phyloP scores from a whole-genome alignment of 1,140 invertebrate genomes.

The Zeugodacus cucurbitae region DNA sequence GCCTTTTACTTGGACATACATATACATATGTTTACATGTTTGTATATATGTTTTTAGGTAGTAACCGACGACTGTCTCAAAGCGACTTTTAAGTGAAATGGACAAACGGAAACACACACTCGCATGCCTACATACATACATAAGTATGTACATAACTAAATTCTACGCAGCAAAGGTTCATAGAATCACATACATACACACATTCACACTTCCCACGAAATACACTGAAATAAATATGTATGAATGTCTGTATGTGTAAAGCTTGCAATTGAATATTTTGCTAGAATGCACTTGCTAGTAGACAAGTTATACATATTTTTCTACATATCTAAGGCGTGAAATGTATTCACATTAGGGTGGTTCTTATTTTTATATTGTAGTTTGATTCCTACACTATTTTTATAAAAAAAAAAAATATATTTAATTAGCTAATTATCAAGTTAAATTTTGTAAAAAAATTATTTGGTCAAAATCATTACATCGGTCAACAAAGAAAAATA shows the following conservation, averaged over 20 bases:
- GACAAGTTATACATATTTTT: neutral
- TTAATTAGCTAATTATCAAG: too few relatives aligned
- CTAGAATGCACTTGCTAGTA: neutral
- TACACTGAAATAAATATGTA: too few relatives aligned
- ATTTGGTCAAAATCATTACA: too few relatives aligned
- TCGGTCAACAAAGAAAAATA: too few relatives aligned
- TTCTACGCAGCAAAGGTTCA: neutral
- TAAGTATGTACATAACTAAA: neutral
- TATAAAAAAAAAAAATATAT: too few relatives aligned
- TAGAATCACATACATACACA: neutral
- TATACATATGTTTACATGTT: neutral
- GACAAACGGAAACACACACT: neutral
- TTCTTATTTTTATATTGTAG: neutral
- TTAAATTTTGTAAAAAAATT: too few relatives aligned
- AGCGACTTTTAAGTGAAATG: neutral
- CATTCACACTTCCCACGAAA: neutral
- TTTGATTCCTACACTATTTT: neutral
- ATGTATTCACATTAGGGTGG: neutral
- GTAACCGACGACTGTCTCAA: neutral
- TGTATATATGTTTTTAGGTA: neutral
- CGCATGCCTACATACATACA: neutral
- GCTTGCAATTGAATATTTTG: neutral
- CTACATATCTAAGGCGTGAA: neutral
- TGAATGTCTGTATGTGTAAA: neutral
- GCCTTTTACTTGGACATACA: neutral